Evolutionary conservation across 2,797 vertebrate species (phyloP), one percentile per base, ranked within the genome.

Genomic region (Bradypodion pumilum): DNA sequence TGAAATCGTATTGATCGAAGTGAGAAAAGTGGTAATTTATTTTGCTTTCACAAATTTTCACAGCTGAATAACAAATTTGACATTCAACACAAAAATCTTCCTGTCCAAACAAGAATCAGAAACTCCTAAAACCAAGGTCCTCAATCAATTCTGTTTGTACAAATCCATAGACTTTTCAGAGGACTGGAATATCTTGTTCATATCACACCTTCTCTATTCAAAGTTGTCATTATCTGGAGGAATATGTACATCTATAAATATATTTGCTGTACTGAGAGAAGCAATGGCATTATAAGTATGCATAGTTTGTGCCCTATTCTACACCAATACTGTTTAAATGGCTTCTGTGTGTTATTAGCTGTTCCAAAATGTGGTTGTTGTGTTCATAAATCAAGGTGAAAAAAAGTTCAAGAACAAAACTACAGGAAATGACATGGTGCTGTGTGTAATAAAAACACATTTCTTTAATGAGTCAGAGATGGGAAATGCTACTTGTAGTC

Each of bases 301-400:
- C 80, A 70, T 81, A 88, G 88, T 86, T 8, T 80, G 79, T 74
- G 23, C 29, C 42, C 66, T 76, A 35, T n/a, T 89, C 52, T 49
- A 80, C 75, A 15, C 2, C 87, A 87, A 29, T 1, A 44, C 27
- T 83, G 7, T 84, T 42, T 72, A 84, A 79, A 7, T 68, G 78
- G 78, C 68, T 84, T 89, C 52, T 78, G 83, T 75, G 76, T 90
- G 74, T 74, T 82, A 32, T 89, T 87, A 87, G 80, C 87, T 84
- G 83, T 56, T 29, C 82, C 69, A 76, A 79, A 87, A 82, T 40
- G 23, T 16, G 52, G 74, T 21, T 37, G 40, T n/a, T 78, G 32
- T 83, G 89, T 91, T 89, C 85, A 73, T 87, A 89, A 87, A 82
- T 21, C 35, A 35, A 74, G 46, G 62, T 65, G 32, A 13, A 46